phyloP scores from a whole-genome alignment of 2,888 invertebrate genomes.

The Hoplodrina ambigua region DNA sequence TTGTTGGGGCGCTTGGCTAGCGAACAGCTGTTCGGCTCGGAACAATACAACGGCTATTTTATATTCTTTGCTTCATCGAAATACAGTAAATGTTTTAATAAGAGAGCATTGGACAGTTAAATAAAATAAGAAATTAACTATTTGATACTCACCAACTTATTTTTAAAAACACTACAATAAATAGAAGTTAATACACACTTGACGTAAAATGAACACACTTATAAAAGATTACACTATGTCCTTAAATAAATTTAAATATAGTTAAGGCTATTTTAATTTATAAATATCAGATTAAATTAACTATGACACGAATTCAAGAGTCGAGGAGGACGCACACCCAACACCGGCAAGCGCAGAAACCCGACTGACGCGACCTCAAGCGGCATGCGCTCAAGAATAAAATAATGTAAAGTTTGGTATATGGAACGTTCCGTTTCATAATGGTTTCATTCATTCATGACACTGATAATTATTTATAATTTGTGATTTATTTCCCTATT shows the following conservation, averaged over 20 bases:
- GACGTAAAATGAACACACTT: constrained; percentile 74
- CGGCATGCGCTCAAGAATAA: constrained; percentile 69
- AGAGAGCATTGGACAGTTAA: constrained; percentile 46
- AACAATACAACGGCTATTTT: constrained; percentile 29
- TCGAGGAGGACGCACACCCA: constrained; percentile 80
- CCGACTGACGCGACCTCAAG: constrained; percentile 85
- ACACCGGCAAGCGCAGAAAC: constrained; percentile 87
- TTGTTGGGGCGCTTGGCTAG: constrained; percentile 27
- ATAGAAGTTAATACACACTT: constrained; percentile 73
- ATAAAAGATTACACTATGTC: constrained; percentile 66
- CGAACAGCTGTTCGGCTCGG: constrained; percentile 66
- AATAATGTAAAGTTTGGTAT: constrained; percentile 68
- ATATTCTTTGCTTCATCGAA: constrained; percentile 26
- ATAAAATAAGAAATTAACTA: constrained; percentile 57
- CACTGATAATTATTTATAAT: constrained; percentile 18
- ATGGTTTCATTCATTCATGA: constrained; percentile 69
- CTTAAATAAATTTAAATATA: constrained; percentile 62
- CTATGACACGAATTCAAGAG: constrained; percentile 82
- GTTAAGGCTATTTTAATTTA: constrained; percentile 70
- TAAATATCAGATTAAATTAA: constrained; percentile 72
- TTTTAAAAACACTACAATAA: constrained; percentile 73
- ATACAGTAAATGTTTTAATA: constrained; percentile 39
- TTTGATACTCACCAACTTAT: constrained; percentile 79
- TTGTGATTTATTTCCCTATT: constrained; percentile 32
- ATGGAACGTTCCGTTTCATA: constrained; percentile 72